These are phyloP conservation scores for Argyrosomus regius DNA, from an alignment of 2,797 vertebrate species.

Conservation along the genomic window DNA sequence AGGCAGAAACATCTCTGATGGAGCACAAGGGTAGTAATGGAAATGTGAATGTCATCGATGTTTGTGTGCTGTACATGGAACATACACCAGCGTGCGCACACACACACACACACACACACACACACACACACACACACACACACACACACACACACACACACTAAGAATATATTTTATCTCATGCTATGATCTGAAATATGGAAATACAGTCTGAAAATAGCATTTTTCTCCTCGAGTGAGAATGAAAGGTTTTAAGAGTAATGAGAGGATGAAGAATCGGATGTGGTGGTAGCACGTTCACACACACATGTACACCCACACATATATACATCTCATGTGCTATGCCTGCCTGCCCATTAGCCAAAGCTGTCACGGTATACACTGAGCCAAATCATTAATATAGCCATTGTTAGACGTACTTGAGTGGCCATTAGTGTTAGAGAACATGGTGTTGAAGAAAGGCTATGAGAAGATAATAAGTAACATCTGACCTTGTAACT, in stretches of 20 bases:
- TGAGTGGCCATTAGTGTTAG: slow-evolving; percentile 62
- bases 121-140: neutral
- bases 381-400: slow-evolving; percentile 48
- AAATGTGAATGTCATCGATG: neutral
- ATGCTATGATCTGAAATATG: slow-evolving; percentile 51
- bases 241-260: slow-evolving; percentile 61
- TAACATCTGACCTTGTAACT: slow-evolving; percentile 22
- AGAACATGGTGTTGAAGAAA: slow-evolving; percentile 33
- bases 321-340: slow-evolving; percentile 1
- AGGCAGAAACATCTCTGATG: slow-evolving; percentile 4
- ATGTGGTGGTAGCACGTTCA: slow-evolving; percentile 17
- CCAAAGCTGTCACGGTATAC: slow-evolving; percentile 61
- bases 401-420: slow-evolving; percentile 46
- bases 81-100: neutral
- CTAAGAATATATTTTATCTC: slow-evolving; percentile 28
- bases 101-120: neutral
- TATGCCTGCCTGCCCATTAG: slow-evolving; percentile 59
- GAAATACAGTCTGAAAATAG: slow-evolving; percentile 69
- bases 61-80: neutral
- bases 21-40: slow-evolving; percentile 6
- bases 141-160: neutral
- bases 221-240: slow-evolving; percentile 28
- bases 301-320: slow-evolving; percentile 2
- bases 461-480: slow-evolving; percentile 32
- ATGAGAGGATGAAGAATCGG: slow-evolving; percentile 65